Evolutionary conservation across 2,888 invertebrate genomes (phyloP).

Genomic region (Lasioglossum morio): DNA sequence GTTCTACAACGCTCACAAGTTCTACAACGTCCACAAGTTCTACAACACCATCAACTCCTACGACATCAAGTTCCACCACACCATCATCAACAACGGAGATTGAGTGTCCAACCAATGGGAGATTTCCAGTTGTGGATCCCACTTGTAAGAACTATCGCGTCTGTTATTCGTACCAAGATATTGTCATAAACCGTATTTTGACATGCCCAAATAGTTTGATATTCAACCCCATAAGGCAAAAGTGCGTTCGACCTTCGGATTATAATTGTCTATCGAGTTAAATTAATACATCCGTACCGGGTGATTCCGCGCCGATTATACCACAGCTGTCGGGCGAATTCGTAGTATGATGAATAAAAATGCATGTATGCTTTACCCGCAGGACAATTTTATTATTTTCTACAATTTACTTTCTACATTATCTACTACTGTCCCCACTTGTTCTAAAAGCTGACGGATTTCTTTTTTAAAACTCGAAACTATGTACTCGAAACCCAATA

Average conservation of each 20-base stretch:
- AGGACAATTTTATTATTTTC: too few relatives aligned
- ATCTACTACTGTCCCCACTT: too few relatives aligned
- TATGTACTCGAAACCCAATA: too few relatives aligned
- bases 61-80: not conserved
- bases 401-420: too few relatives aligned
- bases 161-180: not conserved
- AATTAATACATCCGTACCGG: not conserved
- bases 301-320: too few relatives aligned
- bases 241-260: not conserved
- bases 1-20: not conserved
- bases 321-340: too few relatives aligned
- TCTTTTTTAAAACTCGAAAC: too few relatives aligned
- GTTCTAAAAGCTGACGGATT: too few relatives aligned
- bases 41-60: not conserved
- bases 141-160: not conserved
- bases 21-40: rapidly evolving
- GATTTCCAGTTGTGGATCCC: not conserved
- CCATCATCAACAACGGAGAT: not conserved
- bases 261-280: not conserved
- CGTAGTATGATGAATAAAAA: too few relatives aligned
- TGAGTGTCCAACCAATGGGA: not conserved
- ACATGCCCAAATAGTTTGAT: not conserved
- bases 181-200: not conserved
- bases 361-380: too few relatives aligned
- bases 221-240: not conserved